Percentiles rank a stretch among this genome's conserved stretches.
Evolutionary conservation across 2,113 vertebrate species (phyloP).

Genomic region (Prinia subflava): DNA sequence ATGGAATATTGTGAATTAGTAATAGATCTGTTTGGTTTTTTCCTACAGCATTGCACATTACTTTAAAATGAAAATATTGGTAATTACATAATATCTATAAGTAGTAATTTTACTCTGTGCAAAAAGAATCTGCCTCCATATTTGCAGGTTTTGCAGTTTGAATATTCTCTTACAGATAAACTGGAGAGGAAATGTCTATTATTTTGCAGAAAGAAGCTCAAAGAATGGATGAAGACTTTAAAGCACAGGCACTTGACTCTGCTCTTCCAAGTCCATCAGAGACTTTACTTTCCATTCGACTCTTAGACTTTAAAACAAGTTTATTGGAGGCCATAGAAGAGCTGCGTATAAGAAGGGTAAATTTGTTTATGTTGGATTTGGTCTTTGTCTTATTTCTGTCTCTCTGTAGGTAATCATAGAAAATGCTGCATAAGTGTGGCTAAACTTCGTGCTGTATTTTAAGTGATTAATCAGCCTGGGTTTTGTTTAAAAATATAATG

Average conservation of each 20-base stretch:
- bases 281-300: slow-evolving; percentile 78
- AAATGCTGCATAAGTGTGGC: not conserved
- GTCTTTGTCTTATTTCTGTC: not conserved
- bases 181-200: not conserved
- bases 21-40: not conserved
- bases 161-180: not conserved
- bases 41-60: fast-evolving
- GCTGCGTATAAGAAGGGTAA: slow-evolving; percentile 88
- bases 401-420: not conserved
- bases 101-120: not conserved
- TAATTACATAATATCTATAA: not conserved
- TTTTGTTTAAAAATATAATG: not conserved
- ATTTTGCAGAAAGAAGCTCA: slow-evolving; percentile 53
- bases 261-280: slow-evolving; percentile 71
- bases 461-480: not conserved
- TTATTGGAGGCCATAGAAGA: slow-evolving; percentile 88
- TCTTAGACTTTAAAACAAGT: slow-evolving; percentile 87
- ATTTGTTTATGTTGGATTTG: not conserved
- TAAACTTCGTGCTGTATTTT: not conserved
- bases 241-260: slow-evolving; percentile 16
- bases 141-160: not conserved
- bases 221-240: slow-evolving; percentile 66
- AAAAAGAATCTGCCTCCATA: not conserved
- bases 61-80: not conserved
- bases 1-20: not conserved